A percentile compares a stretch with the other conserved stretches of the same genome.
Conservation (phyloP, 2,888 invertebrate genomes). For the Rapana venosa region DNA sequence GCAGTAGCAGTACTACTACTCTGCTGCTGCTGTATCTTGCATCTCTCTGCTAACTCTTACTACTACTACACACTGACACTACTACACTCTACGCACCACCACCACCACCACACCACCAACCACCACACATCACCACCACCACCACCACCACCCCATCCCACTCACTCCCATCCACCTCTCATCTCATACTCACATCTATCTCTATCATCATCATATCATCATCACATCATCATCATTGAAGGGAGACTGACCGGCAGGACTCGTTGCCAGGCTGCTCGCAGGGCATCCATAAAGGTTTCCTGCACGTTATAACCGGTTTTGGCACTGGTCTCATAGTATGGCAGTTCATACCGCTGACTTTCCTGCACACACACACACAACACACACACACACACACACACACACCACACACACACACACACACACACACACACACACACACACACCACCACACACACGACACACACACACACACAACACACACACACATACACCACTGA, state of each 20-base stretch:
- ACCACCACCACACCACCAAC: too few relatives aligned
- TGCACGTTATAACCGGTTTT: conserved; percentile 31
- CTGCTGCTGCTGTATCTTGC: too few relatives aligned
- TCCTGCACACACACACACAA: conserved; percentile 7
- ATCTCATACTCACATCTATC: neutral
- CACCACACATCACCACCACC: too few relatives aligned
- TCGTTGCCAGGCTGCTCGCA: neutral
- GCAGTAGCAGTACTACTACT: too few relatives aligned
- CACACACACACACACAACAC: too few relatives aligned
- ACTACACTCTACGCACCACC: too few relatives aligned
- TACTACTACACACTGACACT: too few relatives aligned
- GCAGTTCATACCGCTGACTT: neutral
- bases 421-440: too few relatives aligned
- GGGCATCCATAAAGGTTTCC: neutral
- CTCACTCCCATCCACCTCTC: neutral
- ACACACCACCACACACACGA: neutral
- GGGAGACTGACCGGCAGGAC: neutral
- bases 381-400: neutral
- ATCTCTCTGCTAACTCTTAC: too few relatives aligned
- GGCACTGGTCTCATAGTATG: conserved; percentile 34
- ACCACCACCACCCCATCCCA: neutral
- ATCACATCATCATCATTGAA: neutral
- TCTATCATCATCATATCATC: neutral
- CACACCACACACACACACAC: neutral
- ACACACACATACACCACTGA: neutral